Evolutionary conservation across 1,140 invertebrate species (phyloP), one percentile per base, ranked within the genome.

Genomic region (Nebria ingens): DNA sequence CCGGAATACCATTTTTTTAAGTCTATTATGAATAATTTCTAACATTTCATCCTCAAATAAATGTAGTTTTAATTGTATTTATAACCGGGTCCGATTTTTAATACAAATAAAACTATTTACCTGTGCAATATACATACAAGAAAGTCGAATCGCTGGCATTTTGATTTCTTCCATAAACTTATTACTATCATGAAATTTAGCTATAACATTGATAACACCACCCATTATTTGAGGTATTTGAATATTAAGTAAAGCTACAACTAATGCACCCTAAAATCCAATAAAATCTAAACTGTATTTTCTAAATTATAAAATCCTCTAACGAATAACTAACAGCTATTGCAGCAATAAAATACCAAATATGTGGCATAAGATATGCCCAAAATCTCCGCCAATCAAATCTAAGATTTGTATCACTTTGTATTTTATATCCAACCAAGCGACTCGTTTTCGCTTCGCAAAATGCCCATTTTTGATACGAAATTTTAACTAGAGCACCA

Each of bases 161-260:
- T 76, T 79, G 1, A 91, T 76, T 62, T 83, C 78, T 59, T 75
- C 66, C 15, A 85, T 66, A 64, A 86, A 83, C 40, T 61, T 52
- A 42, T 65, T 59, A 50, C 56, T 64, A 56, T 66, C 73, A 56
- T 70, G 72, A 60, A 79, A 77, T 51, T 73, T 72, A 6, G 75
- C 79, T 38, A 93, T 73, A 11, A 86, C 79, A 71, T 92, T 90
- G 19, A 93, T 82, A 15, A 92, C 65, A 58, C 82, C 76, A 34
- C 90, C 89, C 19, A 93, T 73, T 54, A 84, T 64, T 58, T 84
- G 73, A 1, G 91, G 89, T 60, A 93, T 86, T 68, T 87, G 76
- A 58, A 92, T 89, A 65, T 93, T 93, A 55, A 91, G 73, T 49
- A 86, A 60, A 1, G 91, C 89, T 52, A 90, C 87, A 58, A 81